Evolutionary conservation across 2,113 vertebrate genomes (phyloP).

Genomic region (Muntiacus reevesi): DNA sequence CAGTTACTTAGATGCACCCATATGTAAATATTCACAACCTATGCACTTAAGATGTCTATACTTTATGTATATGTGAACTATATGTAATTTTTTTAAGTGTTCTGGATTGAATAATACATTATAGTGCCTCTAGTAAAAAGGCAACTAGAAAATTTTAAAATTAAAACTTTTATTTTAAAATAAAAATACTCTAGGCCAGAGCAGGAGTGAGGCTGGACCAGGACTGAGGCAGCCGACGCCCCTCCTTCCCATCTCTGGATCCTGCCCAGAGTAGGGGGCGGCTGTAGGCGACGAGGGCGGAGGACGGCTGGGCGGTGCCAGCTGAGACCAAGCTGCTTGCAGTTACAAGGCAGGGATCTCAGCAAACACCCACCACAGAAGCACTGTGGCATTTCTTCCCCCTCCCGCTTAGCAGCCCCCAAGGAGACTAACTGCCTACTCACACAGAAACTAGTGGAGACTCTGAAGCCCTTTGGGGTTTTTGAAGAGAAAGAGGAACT

Average conservation of each 20-base stretch:
- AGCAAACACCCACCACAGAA: constrained; percentile 82
- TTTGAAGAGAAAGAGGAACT: constrained; percentile 92
- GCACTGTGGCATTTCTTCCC: constrained; percentile 92
- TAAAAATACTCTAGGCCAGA: neutral
- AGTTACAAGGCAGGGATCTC: constrained; percentile 86
- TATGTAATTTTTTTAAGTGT: neutral
- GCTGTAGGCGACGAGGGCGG: too few relatives aligned
- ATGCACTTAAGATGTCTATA: neutral
- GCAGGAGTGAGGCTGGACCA: neutral
- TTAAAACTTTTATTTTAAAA: neutral
- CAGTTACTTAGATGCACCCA: neutral
- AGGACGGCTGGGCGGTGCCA: accelerated
- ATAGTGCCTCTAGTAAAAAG: neutral
- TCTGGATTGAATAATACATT: neutral
- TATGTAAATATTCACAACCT: neutral
- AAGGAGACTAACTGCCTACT: constrained; percentile 88
- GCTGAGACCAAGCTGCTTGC: constrained; percentile 63
- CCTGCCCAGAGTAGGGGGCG: neutral
- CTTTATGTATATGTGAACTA: neutral
- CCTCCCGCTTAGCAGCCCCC: constrained; percentile 89
- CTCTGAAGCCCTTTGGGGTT: constrained; percentile 87
- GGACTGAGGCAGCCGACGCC: neutral
- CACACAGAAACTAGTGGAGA: constrained; percentile 87
- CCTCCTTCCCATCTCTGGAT: neutral
- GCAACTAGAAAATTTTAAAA: neutral